Evolutionary conservation across 2,888 invertebrate genomes (phyloP).

Genomic region (Andrena minutula): DNA sequence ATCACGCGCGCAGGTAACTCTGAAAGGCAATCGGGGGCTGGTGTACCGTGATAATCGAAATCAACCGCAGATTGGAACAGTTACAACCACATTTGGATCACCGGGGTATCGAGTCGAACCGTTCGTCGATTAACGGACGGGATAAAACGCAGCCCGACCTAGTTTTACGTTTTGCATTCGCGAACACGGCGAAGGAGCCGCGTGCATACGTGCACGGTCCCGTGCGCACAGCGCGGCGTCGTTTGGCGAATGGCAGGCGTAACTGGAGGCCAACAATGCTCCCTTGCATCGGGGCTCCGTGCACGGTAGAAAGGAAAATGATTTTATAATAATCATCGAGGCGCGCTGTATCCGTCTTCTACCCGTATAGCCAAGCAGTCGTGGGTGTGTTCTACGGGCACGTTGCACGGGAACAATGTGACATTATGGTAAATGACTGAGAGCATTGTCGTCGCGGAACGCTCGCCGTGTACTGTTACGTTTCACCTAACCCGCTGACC

Average conservation of each 20-base stretch:
- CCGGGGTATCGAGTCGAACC: neutral
- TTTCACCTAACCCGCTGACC: slow-evolving; percentile 30
- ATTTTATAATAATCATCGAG: slow-evolving; percentile 72
- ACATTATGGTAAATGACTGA: slow-evolving; percentile 79
- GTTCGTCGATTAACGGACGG: neutral
- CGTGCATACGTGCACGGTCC: neutral
- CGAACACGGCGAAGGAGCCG: neutral
- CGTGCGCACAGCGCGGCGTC: slow-evolving; percentile 5
- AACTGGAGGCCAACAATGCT: slow-evolving; percentile 50
- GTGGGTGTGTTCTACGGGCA: slow-evolving; percentile 73
- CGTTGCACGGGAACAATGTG: slow-evolving; percentile 78
- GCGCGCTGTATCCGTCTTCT: slow-evolving; percentile 58
- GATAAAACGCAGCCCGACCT: slow-evolving; percentile 4
- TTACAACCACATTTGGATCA: neutral
- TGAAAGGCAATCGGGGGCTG: neutral
- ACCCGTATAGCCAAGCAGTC: slow-evolving; percentile 63
- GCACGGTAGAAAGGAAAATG: slow-evolving; percentile 74
- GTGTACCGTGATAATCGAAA: neutral
- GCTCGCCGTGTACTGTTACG: slow-evolving; percentile 35
- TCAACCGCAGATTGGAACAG: neutral
- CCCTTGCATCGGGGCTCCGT: slow-evolving; percentile 50
- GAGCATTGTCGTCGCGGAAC: slow-evolving; percentile 68
- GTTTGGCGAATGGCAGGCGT: slow-evolving; percentile 25
- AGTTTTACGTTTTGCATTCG: slow-evolving; percentile 8
- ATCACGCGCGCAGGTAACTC: neutral